phyloP scores from a whole-genome alignment of 2,113 vertebrate genomes.

The Regulus satrapa region DNA sequence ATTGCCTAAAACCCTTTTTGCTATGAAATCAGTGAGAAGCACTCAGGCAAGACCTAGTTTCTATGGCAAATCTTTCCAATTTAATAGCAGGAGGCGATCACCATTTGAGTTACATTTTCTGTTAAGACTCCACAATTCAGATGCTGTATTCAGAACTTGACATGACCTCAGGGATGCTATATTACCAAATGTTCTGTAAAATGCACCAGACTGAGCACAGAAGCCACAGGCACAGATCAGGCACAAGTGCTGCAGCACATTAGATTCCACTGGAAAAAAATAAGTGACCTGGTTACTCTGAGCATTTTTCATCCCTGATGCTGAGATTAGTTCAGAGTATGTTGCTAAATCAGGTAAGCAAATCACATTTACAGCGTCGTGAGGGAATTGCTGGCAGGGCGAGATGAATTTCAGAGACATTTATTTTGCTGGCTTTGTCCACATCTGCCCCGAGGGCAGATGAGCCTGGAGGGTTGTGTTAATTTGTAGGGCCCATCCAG shows the following conservation, averaged over 20 bases:
- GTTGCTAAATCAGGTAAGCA: background rate
- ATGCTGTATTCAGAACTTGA: background rate
- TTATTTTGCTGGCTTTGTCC: background rate
- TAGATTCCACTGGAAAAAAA: background rate
- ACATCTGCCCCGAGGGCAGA: background rate
- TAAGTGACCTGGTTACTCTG: conserved; percentile 11
- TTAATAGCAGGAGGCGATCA: background rate
- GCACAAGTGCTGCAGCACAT: background rate
- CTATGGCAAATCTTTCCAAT: background rate
- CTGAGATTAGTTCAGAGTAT: background rate
- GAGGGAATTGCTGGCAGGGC: background rate
- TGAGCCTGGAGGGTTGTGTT: background rate
- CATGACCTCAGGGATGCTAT: background rate
- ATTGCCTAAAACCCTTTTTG: background rate
- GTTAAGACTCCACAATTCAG: background rate
- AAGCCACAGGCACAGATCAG: background rate
- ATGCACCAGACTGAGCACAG: conserved; percentile 27
- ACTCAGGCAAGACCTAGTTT: background rate
- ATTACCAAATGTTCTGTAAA: conserved; percentile 56
- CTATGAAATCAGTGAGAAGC: background rate
- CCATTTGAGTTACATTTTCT: background rate
- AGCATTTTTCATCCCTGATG: background rate
- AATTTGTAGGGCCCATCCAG: background rate
- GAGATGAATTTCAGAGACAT: background rate
- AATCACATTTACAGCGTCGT: background rate